Percentiles rank a stretch among this genome's conserved stretches.
Evolutionary conservation across 2,797 vertebrate genomes (phyloP).

Genomic region (Urophycis tenuis): DNA sequence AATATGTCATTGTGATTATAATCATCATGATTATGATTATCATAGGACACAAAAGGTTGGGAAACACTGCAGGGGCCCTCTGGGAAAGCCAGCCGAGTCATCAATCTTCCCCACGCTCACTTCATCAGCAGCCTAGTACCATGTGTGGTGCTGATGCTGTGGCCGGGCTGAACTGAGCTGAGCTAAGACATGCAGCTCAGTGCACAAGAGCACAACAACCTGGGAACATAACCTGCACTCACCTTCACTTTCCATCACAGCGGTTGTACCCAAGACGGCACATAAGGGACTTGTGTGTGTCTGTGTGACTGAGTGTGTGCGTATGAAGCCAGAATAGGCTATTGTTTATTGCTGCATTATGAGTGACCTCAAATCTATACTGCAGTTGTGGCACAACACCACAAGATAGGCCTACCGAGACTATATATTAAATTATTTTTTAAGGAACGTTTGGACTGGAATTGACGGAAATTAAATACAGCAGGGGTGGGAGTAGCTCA

Average conservation of each 20-base stretch:
- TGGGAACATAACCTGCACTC: conserved; percentile 17
- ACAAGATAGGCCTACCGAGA: background rate
- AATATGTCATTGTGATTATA: background rate
- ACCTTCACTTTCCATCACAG: conserved; percentile 43
- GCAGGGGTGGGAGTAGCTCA: too few relatives aligned
- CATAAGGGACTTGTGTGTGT: background rate
- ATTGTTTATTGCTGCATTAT: background rate
- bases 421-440: too few relatives aligned
- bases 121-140: conserved; percentile 25
- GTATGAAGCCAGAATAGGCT: background rate
- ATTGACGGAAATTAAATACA: too few relatives aligned
- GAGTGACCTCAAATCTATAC: background rate
- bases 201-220: conserved; percentile 44
- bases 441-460: too few relatives aligned
- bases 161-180: conserved; percentile 46
- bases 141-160: conserved; percentile 38
- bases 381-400: background rate
- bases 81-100: background rate
- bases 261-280: background rate
- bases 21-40: background rate
- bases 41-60: background rate
- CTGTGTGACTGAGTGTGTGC: background rate
- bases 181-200: conserved; percentile 33
- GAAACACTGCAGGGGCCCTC: background rate
- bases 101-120: background rate